Evolutionary conservation across 2,113 vertebrate species (phyloP).

Genomic region (Chamaea fasciata): DNA sequence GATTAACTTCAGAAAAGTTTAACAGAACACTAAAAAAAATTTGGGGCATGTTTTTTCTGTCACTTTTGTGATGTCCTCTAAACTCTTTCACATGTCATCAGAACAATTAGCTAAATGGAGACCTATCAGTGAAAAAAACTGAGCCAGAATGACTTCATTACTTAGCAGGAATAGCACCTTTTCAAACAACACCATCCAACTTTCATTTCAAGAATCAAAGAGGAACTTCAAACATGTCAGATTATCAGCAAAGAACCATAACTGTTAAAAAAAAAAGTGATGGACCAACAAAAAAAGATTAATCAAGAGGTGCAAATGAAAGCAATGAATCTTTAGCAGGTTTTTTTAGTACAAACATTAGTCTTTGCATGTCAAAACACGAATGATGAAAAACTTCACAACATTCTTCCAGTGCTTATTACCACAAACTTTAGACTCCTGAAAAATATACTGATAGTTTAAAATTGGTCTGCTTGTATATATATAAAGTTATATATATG

Average conservation of each 20-base stretch:
- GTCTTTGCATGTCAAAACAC: neutral
- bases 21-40: neutral
- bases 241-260: neutral
- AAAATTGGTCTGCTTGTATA: neutral
- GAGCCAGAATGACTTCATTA: neutral
- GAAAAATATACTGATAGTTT: neutral
- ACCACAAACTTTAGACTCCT: neutral
- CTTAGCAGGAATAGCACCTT: neutral
- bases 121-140: neutral
- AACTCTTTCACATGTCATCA: neutral
- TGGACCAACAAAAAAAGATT: neutral
- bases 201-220: constrained; percentile 19
- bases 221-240: constrained; percentile 2
- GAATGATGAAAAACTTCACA: neutral
- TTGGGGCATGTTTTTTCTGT: neutral
- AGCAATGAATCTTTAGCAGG: neutral
- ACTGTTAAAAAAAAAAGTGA: neutral
- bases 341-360: neutral
- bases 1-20: neutral
- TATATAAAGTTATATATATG: too few species aligned
- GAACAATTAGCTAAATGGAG: constrained; percentile 22
- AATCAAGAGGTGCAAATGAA: constrained; percentile 37
- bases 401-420: neutral
- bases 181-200: neutral
- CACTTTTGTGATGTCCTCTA: neutral